Conservation (phyloP, 2,113 vertebrate genomes). For the Anhinga anhinga region DNA sequence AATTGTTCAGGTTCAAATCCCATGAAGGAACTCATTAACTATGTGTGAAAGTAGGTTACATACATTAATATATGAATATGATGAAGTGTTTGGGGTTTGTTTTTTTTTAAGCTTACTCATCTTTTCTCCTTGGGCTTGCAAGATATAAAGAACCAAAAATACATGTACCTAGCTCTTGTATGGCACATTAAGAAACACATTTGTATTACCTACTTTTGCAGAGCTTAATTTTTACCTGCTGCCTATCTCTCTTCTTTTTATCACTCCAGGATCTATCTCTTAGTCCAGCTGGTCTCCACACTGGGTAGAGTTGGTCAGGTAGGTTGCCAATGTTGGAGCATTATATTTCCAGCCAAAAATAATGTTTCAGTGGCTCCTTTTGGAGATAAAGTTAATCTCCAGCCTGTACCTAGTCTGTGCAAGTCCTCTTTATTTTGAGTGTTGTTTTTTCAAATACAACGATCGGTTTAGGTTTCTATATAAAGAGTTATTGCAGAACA, state of each 20-base stretch:
- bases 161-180: background rate
- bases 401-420: background rate
- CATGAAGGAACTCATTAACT: slow-evolving; percentile 49
- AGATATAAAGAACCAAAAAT: background rate
- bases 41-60: slow-evolving; percentile 53
- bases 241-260: background rate
- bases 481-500: background rate
- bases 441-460: background rate
- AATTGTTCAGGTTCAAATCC: slow-evolving; percentile 19
- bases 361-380: background rate
- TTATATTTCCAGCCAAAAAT: background rate
- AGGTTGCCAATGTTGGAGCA: background rate
- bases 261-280: background rate
- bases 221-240: background rate
- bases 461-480: background rate
- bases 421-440: background rate
- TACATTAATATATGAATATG: slow-evolving; percentile 26
- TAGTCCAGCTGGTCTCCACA: background rate
- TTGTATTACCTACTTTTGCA: background rate
- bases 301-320: background rate
- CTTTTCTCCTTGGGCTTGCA: background rate
- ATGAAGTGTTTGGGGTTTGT: background rate
- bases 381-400: background rate
- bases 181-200: background rate
- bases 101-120: background rate